Evolutionary conservation across 2,888 invertebrate species (phyloP), one percentile per base, ranked within the genome.

Genomic region (Strigamia maritima): DNA sequence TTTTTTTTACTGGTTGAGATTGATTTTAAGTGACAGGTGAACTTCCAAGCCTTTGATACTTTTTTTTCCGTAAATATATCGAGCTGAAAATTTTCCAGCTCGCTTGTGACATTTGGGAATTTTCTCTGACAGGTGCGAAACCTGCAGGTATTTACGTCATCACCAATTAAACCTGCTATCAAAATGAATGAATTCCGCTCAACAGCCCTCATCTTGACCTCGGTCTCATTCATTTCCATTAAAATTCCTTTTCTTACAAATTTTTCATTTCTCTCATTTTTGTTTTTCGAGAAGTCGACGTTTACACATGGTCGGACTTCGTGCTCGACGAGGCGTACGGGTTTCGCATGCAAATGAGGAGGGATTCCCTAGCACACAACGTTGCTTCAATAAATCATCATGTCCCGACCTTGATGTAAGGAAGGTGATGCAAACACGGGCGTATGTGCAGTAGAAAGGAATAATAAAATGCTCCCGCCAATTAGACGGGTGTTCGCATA

Each of bases 391-490:
- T 70, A 70, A 70, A 70, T 70, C 70, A 70, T 70, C 70, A 70
- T 28, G 70, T 16, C 28, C 16, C 70, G 70, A 70, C 70, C 70
- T 70, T 70, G 70, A 70, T 70, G 70, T 70, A 70, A 70, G 70
- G 70, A 70, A 70, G 70, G 70, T 70, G 70, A 70, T 28, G 70
- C 70, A 70, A 70, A 70, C 70, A 70, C 70, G 28, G 26, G 26
- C 70, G 70, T 70, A 70, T 70, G 70, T 70, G 70, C 70, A 70
- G 28, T 70, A 28, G 70, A 70, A 70, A 70, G 28, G 70, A 70
- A 70, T 70, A 70, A 70, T 70, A 70, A 70, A 70, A 70, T 70
- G 70, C 70, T 70, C 26, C 70, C 70, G 70, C 70, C 70, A 70
- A 70, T 70, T 70, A 70, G 26, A 70, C 28, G 26, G 65, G 26